Evolutionary conservation across 2,797 vertebrate genomes (phyloP), one percentile per base, ranked within the genome.

Genomic region (Leptatherina wallacei): DNA sequence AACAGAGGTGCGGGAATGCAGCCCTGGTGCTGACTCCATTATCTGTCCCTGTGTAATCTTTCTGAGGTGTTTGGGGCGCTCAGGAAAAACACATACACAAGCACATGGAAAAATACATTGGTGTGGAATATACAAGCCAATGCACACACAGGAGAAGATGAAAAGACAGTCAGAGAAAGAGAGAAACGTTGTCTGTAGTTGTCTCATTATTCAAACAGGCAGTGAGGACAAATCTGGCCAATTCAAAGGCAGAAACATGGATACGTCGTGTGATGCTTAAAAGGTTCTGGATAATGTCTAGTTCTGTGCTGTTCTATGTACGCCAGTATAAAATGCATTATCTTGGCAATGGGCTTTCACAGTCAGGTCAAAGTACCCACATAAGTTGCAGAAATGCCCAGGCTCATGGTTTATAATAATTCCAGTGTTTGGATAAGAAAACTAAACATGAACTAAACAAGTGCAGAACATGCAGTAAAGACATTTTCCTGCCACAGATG

Each of bases 1-100:
- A 91, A 91, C 84, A 83, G 67, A 61, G n/a, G 51, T 44, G 69
- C 64, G 76, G 88, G 91, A 91, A 93, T 90, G 87, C 69, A 77
- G 75, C 16, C 60, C 75, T 64, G 81, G 7, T 75, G 82, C 81
- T 83, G 81, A 84, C 85, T 78, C 73, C 61, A 62, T 85, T 93
- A 93, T 93, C 93, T 86, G 71, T 69, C 49, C 49, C 78, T 60
- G 36, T 54, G 61, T 77, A 85, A 90, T 86, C 90, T 91, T 68
- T n/a, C 49, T 4, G 77, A 86, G 85, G 78, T 89, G 86, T 88
- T 91, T 89, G 80, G 73, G 29, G 65, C 83, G 87, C 87, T 76
- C 63, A 77, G 80, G 62, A 47, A 32, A 20, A 80, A 42, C 58
- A 75, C 66, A 63, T 59, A 74, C 68, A 67, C 64, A 68, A 72